Evolutionary conservation across 2,888 invertebrate species (phyloP), one percentile per base, ranked within the genome.

Genomic region (Thyatira batis): DNA sequence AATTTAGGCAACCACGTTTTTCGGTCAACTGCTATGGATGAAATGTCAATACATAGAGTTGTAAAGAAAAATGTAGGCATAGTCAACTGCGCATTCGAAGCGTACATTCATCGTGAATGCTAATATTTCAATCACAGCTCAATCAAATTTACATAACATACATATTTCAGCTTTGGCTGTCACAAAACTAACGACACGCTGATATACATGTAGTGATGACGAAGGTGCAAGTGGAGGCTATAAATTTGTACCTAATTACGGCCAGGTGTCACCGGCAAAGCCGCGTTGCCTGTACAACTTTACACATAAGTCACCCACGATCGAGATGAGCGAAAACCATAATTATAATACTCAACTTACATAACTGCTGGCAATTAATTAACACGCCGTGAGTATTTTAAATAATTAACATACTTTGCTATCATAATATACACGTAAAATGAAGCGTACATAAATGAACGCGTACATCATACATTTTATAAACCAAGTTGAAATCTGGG

Each of bases 181-280:
- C 71, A 69, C 66, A 71, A 67, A 79, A 77, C 77, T 76, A 73
- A 71, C 73, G 66, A 66, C 73, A 77, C 66, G 65, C 77, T 80
- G 74, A 78, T 80, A 79, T 77, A 76, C 73, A 67, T 68, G 67
- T 65, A 75, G 71, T 75, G 77, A 73, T 65, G 77, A 71, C 63
- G 73, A 68, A 78, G 80, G 80, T 80, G 78, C 73, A 79, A 75
- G 82, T 78, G 76, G 73, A 71, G 71, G 82, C 81, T 68, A 87
- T 88, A 87, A 89, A 87, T 89, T 85, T 74, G 58, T 64, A 79
- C 76, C 82, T 87, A 87, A 88, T 88, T 88, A 87, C 87, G 78
- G 80, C 81, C 86, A 85, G 87, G 85, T 87, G 88, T 86, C 86
- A 85, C 74, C 73, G 69, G 77, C 84, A 85, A 81, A 84, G 78